These are phyloP conservation scores for Gymnocheta viridis DNA, from an alignment of 2,888 invertebrate species.

Conservation along the genomic window DNA sequence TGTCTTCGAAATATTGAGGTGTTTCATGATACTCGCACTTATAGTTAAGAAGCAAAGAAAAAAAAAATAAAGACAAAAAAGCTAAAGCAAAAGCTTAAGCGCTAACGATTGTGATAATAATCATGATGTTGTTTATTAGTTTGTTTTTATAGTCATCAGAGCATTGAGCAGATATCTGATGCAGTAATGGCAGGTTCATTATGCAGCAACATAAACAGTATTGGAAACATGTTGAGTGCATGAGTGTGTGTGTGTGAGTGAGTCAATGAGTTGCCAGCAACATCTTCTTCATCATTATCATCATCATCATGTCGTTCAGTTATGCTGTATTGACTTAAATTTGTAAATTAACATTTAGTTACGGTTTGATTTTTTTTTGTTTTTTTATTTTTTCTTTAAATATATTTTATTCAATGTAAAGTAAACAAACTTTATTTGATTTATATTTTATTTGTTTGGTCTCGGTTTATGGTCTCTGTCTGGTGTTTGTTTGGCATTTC, in stretches of 20 bases:
- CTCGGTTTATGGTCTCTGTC: not conserved
- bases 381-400: not conserved
- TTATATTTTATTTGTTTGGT: conserved; percentile 34
- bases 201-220: conserved; percentile 45
- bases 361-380: conserved; percentile 30
- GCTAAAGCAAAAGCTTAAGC: conserved; percentile 18
- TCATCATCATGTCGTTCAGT: conserved; percentile 20
- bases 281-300: conserved; percentile 1
- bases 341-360: conserved; percentile 59
- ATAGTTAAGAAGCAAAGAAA: not conserved
- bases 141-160: conserved; percentile 27
- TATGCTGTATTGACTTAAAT: conserved; percentile 55
- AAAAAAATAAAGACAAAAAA: too few relatives aligned
- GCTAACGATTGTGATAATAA: conserved; percentile 29
- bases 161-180: conserved; percentile 11
- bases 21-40: conserved; percentile 34
- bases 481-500: conserved; percentile 18
- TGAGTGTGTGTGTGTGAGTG: not conserved
- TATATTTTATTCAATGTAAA: conserved; percentile 4
- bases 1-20: conserved; percentile 43
- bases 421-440: conserved; percentile 29
- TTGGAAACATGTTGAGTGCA: conserved; percentile 15
- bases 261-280: conserved; percentile 7
- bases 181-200: conserved; percentile 46
- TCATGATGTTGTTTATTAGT: conserved; percentile 32